phyloP scores from a whole-genome alignment of 1,140 invertebrate genomes.

The Zaprionus tsacasi region DNA sequence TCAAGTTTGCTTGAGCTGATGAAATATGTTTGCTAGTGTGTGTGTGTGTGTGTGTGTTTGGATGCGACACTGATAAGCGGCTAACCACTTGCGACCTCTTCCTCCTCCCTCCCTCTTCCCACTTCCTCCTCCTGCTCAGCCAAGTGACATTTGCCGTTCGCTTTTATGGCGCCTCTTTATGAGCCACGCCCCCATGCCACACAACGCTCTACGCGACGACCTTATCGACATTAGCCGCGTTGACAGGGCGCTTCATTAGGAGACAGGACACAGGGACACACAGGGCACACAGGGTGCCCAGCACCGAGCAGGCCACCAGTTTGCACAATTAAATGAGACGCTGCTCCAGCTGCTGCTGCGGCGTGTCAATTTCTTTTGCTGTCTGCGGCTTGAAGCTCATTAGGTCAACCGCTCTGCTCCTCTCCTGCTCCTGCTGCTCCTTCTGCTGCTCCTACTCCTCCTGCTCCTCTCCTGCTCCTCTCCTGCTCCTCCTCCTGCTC shows the following conservation, averaged over 20 bases:
- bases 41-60: conserved; percentile 12
- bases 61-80: conserved; percentile 22
- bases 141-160: conserved; percentile 30
- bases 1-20: conserved; percentile 31
- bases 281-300: not conserved
- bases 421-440: not conserved
- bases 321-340: conserved; percentile 57
- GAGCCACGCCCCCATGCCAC: conserved; percentile 37
- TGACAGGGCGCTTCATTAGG: conserved; percentile 61
- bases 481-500: conserved; percentile 2
- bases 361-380: conserved; percentile 64
- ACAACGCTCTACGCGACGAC: conserved; percentile 25
- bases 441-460: not conserved
- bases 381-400: conserved; percentile 54
- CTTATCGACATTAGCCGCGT: conserved; percentile 63
- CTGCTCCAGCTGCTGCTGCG: conserved; percentile 10
- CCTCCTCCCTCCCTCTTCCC: too few species aligned
- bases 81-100: not conserved
- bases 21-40: conserved; percentile 38
- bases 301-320: conserved; percentile 21
- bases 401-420: conserved; percentile 47
- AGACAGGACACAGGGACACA: not conserved
- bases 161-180: conserved; percentile 69
- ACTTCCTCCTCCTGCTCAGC: not conserved
- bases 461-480: not conserved